Base-by-base conservation (phyloP, 2,113 vertebrate species). In the Crotalus tigris region DNA sequence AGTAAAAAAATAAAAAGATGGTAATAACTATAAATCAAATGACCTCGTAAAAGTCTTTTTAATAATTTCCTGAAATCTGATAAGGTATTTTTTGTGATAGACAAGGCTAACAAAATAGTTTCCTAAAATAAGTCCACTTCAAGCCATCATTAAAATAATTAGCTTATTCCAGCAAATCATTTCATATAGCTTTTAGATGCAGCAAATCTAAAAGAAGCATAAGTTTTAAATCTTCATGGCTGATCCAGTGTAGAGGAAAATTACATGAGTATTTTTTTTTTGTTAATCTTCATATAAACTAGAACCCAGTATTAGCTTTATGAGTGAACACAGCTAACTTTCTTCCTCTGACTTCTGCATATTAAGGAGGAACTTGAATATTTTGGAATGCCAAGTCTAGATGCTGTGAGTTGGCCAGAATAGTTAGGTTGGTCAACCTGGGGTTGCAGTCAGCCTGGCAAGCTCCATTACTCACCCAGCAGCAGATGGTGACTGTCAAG, bases 401-500 rank as follows among this genome's bases (percentile, higher is more conserved):
- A 21, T 64, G 51, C 29, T 64, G 24, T 64, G n/a, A 64, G 53
- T 53, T 21, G 53, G 81, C 64, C 69, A 85, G 23, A 44, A 55
- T 13, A 61, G 29, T 29, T 85, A 87, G 91, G 55, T 58, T 92
- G 92, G 89, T 90, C 46, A 93, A 93, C 49, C 75, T 90, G 57
- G 89, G 49, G 61, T 64, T 93, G 81, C 55, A 90, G 81, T 85
- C 46, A 87, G 94, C 95, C 0, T 69, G 94, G 95, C 86, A 89
- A 95, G 91, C 57, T 0, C 94, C 90, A 93, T 94, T 61, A 93
- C 92, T 94, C 92, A 92, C 0, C 9, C 96, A 93, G 95, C 5
- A 0, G 96, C 96, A 96, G 96, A 96, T 96, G 96, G 97, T 94
- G 94, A 90, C 96, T 96, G 96, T 96, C 95, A 96, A 90, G 95